phyloP scores from a whole-genome alignment of 2,113 vertebrate species.

The Gambusia affinis region DNA sequence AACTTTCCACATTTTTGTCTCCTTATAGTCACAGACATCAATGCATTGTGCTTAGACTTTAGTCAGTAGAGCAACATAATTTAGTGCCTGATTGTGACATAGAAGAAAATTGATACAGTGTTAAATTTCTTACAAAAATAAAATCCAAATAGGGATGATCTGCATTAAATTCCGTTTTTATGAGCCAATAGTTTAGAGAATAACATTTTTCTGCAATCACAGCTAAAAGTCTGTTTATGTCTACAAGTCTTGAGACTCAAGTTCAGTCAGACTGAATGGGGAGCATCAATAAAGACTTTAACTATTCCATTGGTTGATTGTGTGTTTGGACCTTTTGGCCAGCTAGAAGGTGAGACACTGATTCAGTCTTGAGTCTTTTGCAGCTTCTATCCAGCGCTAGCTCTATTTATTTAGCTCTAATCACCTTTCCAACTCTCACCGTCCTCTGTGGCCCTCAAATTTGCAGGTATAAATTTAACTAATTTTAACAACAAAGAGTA shows the following conservation, averaged over 20 bases:
- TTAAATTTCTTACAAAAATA: too few relatives aligned
- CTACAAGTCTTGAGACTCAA: neutral
- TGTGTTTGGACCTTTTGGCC: too few relatives aligned
- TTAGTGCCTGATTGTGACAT: neutral
- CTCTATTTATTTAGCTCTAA: too few relatives aligned
- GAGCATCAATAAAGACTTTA: neutral
- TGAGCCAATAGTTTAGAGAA: neutral
- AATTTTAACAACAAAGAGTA: neutral
- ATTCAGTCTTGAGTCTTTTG: too few relatives aligned
- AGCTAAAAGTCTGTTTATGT: too few relatives aligned
- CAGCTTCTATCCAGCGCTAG: too few relatives aligned
- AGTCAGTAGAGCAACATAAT: neutral
- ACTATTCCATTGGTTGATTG: neutral
- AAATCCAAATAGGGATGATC: neutral
- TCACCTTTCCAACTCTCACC: too few relatives aligned
- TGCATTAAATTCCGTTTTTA: neutral
- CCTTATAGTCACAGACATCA: too few relatives aligned
- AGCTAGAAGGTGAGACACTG: too few relatives aligned
- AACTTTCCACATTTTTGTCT: too few relatives aligned
- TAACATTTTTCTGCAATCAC: neutral
- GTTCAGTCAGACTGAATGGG: neutral
- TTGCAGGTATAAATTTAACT: neutral
- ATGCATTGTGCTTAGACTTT: neutral
- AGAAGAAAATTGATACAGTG: too few relatives aligned
- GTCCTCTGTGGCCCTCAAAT: too few relatives aligned